Base-by-base conservation (phyloP, 2,113 vertebrate genomes). In the Ammospiza caudacuta region DNA sequence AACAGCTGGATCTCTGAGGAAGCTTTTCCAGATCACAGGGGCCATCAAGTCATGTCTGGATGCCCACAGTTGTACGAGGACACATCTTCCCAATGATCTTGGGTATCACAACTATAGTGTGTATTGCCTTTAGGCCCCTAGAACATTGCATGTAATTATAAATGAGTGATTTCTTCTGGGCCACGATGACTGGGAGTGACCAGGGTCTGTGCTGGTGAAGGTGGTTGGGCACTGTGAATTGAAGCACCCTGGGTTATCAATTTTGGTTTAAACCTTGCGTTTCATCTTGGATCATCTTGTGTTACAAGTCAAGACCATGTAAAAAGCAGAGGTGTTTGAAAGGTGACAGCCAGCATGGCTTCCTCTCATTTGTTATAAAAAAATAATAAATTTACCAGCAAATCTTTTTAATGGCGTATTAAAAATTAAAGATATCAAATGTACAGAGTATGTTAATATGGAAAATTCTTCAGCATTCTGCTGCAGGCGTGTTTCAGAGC, bases 31-130 rank as follows among this genome's bases (percentile, higher is more conserved):
- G 80, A 24, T 3, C 83, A 44, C 41, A n/a, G 6, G 0, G 0
- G 31, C 59, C n/a, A 4, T 5, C 9, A 1, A 4, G 23, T 17
- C 3, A 0, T 5, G 78, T 20, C 55, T 21, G 37, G 46, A 2
- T 43, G 47, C 35, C n/a, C 1, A 0, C 43, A n/a, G 51, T 51
- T 17, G 11, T 6, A 3, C 1, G 4, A 54, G 81, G 33, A 58
- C 18, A 47, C 51, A 44, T 43, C 49, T 17, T 51, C 61, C 67
- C 67, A 44, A 1, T 44, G 22, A 37, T 13, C 51, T 19, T 41
- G 49, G 39, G 16, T 74, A 24, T 51, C 62, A 28, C 67, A 33
- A 0, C 39, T 51, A 37, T 5, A 28, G 23, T 24, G 43, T 55
- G 4, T 51, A 16, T 57, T 77, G 51, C 46, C 54, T 68, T 73